Evolutionary conservation across 2,113 vertebrate genomes (phyloP).

Genomic region (Cyanoderma ruficeps): DNA sequence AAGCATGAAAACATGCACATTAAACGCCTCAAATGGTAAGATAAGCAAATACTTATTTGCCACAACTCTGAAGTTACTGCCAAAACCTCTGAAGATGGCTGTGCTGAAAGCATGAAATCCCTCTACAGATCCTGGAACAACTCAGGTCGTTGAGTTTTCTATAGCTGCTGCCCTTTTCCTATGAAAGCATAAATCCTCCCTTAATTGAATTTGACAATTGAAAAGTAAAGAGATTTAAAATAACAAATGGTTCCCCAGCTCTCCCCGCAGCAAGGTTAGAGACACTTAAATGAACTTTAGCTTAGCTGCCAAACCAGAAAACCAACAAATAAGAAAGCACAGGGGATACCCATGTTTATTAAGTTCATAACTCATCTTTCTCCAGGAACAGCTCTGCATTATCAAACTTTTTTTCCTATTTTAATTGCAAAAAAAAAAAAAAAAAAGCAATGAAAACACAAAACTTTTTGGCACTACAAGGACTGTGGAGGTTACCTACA

Average conservation of each 20-base stretch:
- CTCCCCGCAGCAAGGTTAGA: conserved; percentile 57
- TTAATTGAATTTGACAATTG: conserved; percentile 69
- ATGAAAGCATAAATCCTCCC: conserved; percentile 19
- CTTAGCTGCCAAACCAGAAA: conserved; percentile 40
- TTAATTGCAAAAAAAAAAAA: not conserved
- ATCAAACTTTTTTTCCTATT: not conserved
- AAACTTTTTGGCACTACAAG: not conserved
- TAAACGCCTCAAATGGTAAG: not conserved
- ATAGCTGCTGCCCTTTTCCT: not conserved
- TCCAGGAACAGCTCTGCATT: not conserved
- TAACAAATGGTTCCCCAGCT: conserved; percentile 57
- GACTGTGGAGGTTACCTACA: not conserved
- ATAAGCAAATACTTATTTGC: not conserved
- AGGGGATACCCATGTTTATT: not conserved
- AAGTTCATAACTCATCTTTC: not conserved
- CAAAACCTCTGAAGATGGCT: conserved; percentile 45
- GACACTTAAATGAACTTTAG: conserved; percentile 45
- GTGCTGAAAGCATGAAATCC: conserved; percentile 37
- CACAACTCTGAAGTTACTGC: not conserved
- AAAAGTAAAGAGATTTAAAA: conserved; percentile 63
- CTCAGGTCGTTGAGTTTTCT: not conserved
- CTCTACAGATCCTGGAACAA: not conserved
- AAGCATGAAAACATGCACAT: not conserved
- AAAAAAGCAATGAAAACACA: not conserved
- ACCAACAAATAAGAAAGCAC: not conserved